Evolutionary conservation across 2,113 vertebrate species (phyloP).

Genomic region (Sprattus sprattus): DNA sequence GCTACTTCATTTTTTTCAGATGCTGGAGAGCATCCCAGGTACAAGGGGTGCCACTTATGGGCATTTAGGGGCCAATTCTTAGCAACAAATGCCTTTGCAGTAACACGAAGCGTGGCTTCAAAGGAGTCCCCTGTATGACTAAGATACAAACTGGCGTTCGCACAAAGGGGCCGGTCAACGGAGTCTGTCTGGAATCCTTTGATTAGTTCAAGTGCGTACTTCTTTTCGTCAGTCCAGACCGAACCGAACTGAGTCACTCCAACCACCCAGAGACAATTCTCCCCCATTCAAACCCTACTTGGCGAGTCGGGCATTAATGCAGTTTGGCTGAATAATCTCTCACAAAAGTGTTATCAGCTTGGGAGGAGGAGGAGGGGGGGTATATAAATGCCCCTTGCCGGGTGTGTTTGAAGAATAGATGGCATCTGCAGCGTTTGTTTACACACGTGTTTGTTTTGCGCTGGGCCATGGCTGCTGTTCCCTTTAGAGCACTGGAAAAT

Average conservation of each 20-base stretch:
- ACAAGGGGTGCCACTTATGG: not conserved
- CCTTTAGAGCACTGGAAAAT: constrained; percentile 38
- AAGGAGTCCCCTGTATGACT: not conserved
- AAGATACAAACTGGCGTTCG: not conserved
- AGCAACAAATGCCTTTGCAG: not conserved
- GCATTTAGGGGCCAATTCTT: not conserved
- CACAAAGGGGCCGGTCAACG: not conserved
- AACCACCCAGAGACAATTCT: not conserved
- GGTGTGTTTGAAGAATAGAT: not conserved
- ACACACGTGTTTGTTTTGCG: constrained; percentile 27
- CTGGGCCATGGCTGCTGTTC: constrained; percentile 36
- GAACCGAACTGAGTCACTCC: not conserved
- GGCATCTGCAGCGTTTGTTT: constrained; percentile 40
- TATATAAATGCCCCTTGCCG: not conserved
- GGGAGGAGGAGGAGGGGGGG: not conserved
- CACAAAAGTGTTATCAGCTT: not conserved
- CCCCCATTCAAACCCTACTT: not conserved
- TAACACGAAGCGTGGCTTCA: not conserved
- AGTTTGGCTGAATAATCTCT: not conserved
- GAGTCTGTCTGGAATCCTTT: not conserved
- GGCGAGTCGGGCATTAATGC: not conserved
- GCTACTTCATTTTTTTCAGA: not conserved
- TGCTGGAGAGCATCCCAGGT: not conserved
- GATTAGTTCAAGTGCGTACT: not conserved
- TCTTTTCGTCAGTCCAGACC: not conserved